Evolutionary conservation across 92 coral and sea anemone genomes (phyloP), one percentile per base, ranked within the genome.

Genomic region (Meandrina meandrites): DNA sequence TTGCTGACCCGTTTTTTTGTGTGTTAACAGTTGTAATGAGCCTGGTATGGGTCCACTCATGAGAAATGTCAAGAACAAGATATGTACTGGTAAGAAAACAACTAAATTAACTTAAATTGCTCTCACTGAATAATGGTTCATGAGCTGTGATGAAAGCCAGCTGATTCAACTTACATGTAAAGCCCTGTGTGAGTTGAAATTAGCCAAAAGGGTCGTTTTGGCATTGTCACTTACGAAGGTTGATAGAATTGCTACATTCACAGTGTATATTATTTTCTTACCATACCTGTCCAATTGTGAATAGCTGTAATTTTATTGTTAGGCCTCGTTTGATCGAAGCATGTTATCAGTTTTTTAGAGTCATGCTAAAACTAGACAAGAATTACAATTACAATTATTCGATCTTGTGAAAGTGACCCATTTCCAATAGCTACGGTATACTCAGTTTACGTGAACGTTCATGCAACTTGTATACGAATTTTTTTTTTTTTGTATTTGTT

Each of bases 41-140:
- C 96, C 99, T 66, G 98, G 98, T 32, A 88, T 97, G 90, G 98
- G 98, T 74, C 97, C 98, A 16, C 90, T 97, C 11, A 97, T 97
- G 99, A 91, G 99, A 75, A 96, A 95, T 89, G 99, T 97, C 19
- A 97, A 97, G 87, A 97, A 97, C 93, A 97, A 97, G 92, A 97
- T 97, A n/a, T 97, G 99, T 70, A 97, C 99, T 30, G 98, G 98
- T 96, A 73, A 82, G 91, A 76, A 16, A 47, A 30, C 32, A 27
- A 27, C 42, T 37, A 28, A 32, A n/a, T 22, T 21, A 17, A 75
- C 24, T 56, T 17, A 40, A 75, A n/a, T n/a, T n/a, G n/a, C n/a
- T n/a, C n/a, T n/a, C n/a, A n/a, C n/a, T n/a, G n/a, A n/a, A n/a
- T n/a, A n/a, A 4, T 15, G 60, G 32, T 47, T 75, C 79, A 24